phyloP scores from a whole-genome alignment of 2,888 invertebrate species.

The Agrochola macilenta region DNA sequence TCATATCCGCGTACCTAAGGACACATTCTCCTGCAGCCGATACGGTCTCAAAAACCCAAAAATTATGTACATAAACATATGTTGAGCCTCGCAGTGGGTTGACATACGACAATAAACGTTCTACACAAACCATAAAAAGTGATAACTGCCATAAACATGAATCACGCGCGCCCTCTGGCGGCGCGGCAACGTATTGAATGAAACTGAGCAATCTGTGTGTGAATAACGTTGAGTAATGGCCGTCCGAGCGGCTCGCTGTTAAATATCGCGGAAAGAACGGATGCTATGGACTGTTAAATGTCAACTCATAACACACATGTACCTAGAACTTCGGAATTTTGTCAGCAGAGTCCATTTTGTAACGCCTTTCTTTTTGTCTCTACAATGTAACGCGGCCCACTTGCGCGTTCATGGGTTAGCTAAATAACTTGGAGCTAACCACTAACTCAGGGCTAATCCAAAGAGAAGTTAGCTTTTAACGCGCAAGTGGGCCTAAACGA shows the following conservation, averaged over 20 bases:
- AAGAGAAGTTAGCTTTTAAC: too few species aligned
- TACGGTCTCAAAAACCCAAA: not conserved
- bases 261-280: constrained; percentile 29
- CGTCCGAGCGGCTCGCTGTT: not conserved
- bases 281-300: constrained; percentile 4
- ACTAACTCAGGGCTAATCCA: too few species aligned
- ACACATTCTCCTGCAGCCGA: not conserved
- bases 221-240: constrained; percentile 28
- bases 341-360: not conserved
- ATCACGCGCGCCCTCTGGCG: constrained; percentile 41
- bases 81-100: not conserved
- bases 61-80: constrained; percentile 10
- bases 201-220: constrained; percentile 34
- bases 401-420: too few species aligned
- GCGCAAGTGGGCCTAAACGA: not conserved
- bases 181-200: constrained; percentile 27
- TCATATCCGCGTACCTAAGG: not conserved
- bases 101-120: constrained; percentile 22
- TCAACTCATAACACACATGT: not conserved
- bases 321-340: not conserved
- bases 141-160: constrained; percentile 38
- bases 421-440: too few species aligned
- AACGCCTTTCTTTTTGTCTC: not conserved
- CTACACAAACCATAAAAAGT: constrained; percentile 34
- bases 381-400: too few species aligned